These are phyloP conservation scores for Acanthiza pusilla DNA, from an alignment of 2,797 vertebrate species.

Conservation along the genomic window DNA sequence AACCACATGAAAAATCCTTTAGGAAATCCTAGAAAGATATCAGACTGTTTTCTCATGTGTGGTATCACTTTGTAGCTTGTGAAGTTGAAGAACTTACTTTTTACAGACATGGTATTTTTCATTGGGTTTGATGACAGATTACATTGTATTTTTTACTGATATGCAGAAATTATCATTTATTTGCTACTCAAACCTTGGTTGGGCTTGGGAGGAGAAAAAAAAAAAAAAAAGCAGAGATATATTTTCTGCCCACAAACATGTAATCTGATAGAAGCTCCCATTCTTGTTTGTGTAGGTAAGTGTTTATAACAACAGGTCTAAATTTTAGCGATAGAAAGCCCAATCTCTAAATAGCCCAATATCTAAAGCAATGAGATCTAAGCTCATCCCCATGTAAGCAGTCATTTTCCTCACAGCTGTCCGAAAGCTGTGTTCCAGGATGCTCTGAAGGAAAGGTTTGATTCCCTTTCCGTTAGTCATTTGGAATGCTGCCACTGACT, in stretches of 20 bases:
- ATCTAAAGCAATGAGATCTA: background rate
- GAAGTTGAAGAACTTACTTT: background rate
- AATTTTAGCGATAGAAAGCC: background rate
- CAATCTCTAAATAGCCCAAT: too few relatives aligned
- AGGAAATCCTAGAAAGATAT: background rate
- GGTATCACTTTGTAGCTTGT: background rate
- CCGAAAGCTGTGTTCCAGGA: background rate
- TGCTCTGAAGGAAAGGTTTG: background rate
- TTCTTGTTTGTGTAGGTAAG: background rate
- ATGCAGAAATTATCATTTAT: background rate
- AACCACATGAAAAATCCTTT: background rate
- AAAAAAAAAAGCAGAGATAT: background rate
- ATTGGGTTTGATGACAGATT: background rate
- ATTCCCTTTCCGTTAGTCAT: background rate
- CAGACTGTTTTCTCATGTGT: background rate
- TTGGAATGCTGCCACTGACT: conserved; percentile 15
- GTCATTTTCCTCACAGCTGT: background rate
- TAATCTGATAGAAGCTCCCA: background rate
- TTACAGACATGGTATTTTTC: background rate
- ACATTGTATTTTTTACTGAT: background rate
- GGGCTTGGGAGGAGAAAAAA: background rate
- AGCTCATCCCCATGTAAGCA: background rate
- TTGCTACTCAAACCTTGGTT: background rate
- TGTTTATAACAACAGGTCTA: background rate
- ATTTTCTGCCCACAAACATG: background rate